These are phyloP conservation scores for Takifugu ocellatus DNA, from an alignment of 2,797 vertebrate genomes.

Conservation along the genomic window DNA sequence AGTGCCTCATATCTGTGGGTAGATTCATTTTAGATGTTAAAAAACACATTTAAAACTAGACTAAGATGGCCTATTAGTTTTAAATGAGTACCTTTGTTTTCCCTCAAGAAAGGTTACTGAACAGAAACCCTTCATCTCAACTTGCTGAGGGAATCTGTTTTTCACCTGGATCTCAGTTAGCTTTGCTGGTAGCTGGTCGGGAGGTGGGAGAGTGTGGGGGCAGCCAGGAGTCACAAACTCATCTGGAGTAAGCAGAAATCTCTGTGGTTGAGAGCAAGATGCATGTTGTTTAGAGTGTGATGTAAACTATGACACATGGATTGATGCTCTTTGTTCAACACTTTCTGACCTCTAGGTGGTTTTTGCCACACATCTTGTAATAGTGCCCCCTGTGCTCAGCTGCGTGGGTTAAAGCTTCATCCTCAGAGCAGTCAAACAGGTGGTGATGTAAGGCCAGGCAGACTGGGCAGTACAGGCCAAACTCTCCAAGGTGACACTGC, in stretches of 20 bases:
- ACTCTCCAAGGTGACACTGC: slow-evolving; percentile 80
- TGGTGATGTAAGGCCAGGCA: slow-evolving; percentile 83
- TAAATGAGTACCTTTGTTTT: slow-evolving; percentile 78
- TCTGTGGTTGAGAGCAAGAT: slow-evolving; percentile 62
- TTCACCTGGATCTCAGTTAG: slow-evolving; percentile 80
- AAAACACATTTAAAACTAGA: background rate
- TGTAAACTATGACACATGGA: background rate
- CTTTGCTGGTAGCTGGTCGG: slow-evolving; percentile 79
- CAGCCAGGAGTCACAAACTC: slow-evolving; percentile 82
- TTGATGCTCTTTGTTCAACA: background rate
- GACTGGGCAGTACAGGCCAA: slow-evolving; percentile 87
- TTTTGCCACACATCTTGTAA: slow-evolving; percentile 85
- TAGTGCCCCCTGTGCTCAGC: slow-evolving; percentile 84
- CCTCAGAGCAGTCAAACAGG: slow-evolving; percentile 81
- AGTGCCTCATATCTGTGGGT: slow-evolving; percentile 86
- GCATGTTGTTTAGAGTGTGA: background rate
- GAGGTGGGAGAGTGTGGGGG: slow-evolving; percentile 77
- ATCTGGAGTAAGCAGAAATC: slow-evolving; percentile 83
- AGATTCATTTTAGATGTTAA: slow-evolving; percentile 1
- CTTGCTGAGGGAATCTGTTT: slow-evolving; percentile 79
- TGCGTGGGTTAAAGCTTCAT: slow-evolving; percentile 73
- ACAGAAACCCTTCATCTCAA: slow-evolving; percentile 91
- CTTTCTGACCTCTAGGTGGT: slow-evolving; percentile 80
- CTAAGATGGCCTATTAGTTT: no score
- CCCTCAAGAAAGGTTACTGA: slow-evolving; percentile 91